phyloP scores from a whole-genome alignment of 2,888 invertebrate genomes.

The Plemyria rubiginata region DNA sequence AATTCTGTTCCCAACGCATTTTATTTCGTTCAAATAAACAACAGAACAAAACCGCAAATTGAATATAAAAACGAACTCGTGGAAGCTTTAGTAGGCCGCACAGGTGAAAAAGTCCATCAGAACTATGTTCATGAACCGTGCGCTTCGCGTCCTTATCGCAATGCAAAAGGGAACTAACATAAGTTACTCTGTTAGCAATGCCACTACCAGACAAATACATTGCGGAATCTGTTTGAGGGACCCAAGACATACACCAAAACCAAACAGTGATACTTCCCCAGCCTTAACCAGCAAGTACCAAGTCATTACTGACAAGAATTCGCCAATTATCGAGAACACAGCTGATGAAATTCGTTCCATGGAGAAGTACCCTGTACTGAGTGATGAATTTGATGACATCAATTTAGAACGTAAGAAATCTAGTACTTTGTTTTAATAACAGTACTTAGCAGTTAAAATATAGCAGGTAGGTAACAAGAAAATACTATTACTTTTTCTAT shows the following conservation, averaged over 20 bases:
- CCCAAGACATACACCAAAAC: conserved; percentile 69
- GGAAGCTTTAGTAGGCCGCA: too few relatives aligned
- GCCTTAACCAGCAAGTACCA: conserved; percentile 87
- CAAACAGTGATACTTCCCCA: conserved; percentile 67
- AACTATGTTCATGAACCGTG: conserved; percentile 37
- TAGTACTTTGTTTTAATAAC: not conserved
- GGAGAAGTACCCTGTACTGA: conserved; percentile 64
- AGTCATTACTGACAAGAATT: conserved; percentile 89
- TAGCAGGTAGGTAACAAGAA: too few relatives aligned
- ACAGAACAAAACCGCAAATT: too few relatives aligned
- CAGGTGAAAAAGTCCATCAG: not conserved
- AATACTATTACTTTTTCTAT: too few relatives aligned
- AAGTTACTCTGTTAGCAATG: conserved; percentile 46
- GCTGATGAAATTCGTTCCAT: conserved; percentile 85
- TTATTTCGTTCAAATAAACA: too few relatives aligned
- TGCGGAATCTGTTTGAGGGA: conserved; percentile 65
- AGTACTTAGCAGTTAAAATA: too few relatives aligned
- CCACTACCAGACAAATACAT: conserved; percentile 63
- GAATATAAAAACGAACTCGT: too few relatives aligned
- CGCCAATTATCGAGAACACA: conserved; percentile 89
- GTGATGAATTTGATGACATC: conserved; percentile 87
- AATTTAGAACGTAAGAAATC: conserved; percentile 83
- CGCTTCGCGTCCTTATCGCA: conserved; percentile 26
- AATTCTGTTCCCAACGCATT: too few relatives aligned
- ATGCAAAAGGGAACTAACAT: conserved; percentile 32